phyloP scores from a whole-genome alignment of 2,113 vertebrate species.

The Petromus typicus region DNA sequence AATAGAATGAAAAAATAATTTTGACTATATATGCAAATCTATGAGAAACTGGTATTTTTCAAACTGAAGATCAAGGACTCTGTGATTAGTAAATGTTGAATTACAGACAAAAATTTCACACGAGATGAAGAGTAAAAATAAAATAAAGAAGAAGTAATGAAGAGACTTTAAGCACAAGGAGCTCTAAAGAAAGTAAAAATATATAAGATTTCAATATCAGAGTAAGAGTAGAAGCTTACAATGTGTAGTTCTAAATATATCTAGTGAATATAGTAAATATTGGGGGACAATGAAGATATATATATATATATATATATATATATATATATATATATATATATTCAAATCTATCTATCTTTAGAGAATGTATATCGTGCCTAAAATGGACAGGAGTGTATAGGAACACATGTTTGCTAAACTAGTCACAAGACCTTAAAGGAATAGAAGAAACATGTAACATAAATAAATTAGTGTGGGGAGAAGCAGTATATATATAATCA shows the following conservation, averaged over 20 bases:
- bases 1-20: neutral
- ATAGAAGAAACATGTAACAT: neutral
- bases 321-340: neutral
- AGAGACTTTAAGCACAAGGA: neutral
- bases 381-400: neutral
- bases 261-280: neutral
- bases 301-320: too few species aligned
- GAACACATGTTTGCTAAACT: neutral
- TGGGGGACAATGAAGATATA: neutral
- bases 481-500: neutral
- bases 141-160: neutral
- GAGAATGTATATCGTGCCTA: neutral
- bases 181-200: neutral
- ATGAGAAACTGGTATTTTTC: neutral
- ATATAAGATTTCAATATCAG: slow-evolving; percentile 3
- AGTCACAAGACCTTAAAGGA: neutral
- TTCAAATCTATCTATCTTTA: too few species aligned
- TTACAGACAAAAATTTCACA: neutral
- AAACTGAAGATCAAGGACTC: neutral
- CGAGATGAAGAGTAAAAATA: neutral
- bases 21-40: neutral
- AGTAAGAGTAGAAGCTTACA: neutral
- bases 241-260: neutral
- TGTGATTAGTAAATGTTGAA: neutral
- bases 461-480: neutral